Conservation (phyloP, 2,113 vertebrate genomes). For the Ramphastos sulfuratus region DNA sequence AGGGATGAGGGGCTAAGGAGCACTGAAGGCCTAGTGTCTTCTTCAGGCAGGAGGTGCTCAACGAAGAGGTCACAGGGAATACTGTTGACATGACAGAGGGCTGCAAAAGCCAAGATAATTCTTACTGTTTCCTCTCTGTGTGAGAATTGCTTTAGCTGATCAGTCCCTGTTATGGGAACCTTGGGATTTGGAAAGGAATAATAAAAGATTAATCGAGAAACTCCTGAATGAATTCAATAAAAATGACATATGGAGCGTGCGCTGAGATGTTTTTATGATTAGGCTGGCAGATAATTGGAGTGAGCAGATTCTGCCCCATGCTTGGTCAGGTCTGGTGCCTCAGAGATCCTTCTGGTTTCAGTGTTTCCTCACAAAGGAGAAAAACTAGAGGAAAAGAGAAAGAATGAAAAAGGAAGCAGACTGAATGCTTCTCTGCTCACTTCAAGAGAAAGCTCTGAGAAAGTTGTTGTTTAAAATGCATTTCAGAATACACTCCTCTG, state of each 20-base stretch:
- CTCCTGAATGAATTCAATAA: constrained; percentile 80
- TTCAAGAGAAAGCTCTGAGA: neutral
- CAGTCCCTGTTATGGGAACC: constrained; percentile 68
- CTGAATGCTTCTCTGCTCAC: neutral
- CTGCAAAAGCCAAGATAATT: constrained; percentile 32
- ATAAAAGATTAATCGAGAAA: constrained; percentile 83
- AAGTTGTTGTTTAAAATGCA: neutral
- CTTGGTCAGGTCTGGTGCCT: constrained; percentile 73
- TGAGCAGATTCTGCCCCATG: constrained; percentile 73
- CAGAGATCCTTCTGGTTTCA: constrained; percentile 70
- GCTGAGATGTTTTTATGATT: constrained; percentile 78
- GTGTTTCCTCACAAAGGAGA: neutral
- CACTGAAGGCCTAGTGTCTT: neutral
- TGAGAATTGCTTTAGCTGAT: constrained; percentile 76
- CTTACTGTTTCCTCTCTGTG: constrained; percentile 16
- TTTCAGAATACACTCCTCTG: neutral
- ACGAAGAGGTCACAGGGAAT: neutral
- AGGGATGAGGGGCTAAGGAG: neutral
- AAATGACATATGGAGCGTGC: constrained; percentile 79
- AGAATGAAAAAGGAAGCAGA: neutral
- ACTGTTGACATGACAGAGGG: neutral
- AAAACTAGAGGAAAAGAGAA: neutral
- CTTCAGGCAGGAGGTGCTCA: neutral
- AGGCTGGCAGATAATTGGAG: constrained; percentile 83
- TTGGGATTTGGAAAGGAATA: constrained; percentile 79